phyloP scores from a whole-genome alignment of 2,113 vertebrate genomes.

The Spheniscus mendiculus region DNA sequence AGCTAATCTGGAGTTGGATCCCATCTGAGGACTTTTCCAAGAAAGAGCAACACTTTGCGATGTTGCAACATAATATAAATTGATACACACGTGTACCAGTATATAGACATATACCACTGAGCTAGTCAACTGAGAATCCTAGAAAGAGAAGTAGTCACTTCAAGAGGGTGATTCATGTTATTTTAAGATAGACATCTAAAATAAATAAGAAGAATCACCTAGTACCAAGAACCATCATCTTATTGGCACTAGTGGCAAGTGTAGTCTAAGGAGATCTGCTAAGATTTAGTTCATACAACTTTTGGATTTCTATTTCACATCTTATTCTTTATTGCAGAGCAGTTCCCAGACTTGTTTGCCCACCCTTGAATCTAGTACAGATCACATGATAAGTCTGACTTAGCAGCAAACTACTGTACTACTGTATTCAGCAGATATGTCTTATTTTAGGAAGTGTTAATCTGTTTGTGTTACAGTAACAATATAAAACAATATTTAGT shows the following conservation, averaged over 20 bases:
- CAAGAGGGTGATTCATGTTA: not conserved
- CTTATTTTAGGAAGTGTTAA: not conserved
- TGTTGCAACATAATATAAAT: not conserved
- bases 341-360: not conserved
- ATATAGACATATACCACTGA: not conserved
- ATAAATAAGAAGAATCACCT: not conserved
- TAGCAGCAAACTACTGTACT: not conserved
- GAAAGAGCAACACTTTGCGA: not conserved
- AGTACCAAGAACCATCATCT: not conserved
- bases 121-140: not conserved
- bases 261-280: not conserved
- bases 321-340: not conserved
- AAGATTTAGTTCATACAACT: not conserved
- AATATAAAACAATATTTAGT: not conserved
- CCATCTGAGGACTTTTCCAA: not conserved
- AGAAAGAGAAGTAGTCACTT: not conserved
- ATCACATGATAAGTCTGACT: not conserved
- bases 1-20: not conserved
- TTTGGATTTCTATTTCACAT: not conserved
- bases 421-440: not conserved
- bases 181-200: not conserved
- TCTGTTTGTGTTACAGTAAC: not conserved
- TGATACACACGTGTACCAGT: rapidly evolving
- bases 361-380: not conserved
- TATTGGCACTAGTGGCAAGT: not conserved